Evolutionary conservation across 2,113 vertebrate species (phyloP).

Genomic region (Microcebus murinus): DNA sequence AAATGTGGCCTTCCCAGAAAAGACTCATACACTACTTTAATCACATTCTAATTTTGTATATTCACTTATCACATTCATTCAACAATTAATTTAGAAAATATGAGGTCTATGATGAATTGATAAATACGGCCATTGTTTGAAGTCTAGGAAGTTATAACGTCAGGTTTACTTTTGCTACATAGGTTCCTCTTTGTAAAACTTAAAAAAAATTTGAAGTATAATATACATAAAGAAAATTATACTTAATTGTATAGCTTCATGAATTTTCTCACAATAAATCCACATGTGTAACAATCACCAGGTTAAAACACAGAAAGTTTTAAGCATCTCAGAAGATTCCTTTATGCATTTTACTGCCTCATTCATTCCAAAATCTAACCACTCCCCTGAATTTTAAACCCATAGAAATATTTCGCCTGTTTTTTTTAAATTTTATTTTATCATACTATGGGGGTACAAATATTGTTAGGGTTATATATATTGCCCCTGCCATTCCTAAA

Average conservation of each 20-base stretch:
- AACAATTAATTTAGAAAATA: conserved; percentile 21
- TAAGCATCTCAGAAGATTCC: neutral
- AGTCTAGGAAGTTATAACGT: neutral
- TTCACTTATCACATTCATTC: neutral
- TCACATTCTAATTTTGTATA: neutral
- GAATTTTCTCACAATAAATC: neutral
- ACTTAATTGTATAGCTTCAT: neutral
- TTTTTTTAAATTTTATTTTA: neutral
- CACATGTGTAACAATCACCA: neutral
- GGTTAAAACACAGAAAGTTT: neutral
- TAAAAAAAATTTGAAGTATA: neutral
- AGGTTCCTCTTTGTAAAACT: neutral
- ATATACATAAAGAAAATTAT: neutral
- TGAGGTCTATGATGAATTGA: neutral
- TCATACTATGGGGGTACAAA: no score
- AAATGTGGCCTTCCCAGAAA: neutral
- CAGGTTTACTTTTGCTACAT: neutral
- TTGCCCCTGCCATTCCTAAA: no score
- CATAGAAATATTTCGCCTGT: neutral
- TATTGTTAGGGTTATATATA: no score
- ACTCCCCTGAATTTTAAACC: neutral
- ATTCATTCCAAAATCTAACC: neutral
- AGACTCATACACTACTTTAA: neutral
- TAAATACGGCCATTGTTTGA: neutral
- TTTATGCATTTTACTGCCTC: neutral